Conservation (phyloP, 2,797 vertebrate genomes). For the Malacoraja senta region DNA sequence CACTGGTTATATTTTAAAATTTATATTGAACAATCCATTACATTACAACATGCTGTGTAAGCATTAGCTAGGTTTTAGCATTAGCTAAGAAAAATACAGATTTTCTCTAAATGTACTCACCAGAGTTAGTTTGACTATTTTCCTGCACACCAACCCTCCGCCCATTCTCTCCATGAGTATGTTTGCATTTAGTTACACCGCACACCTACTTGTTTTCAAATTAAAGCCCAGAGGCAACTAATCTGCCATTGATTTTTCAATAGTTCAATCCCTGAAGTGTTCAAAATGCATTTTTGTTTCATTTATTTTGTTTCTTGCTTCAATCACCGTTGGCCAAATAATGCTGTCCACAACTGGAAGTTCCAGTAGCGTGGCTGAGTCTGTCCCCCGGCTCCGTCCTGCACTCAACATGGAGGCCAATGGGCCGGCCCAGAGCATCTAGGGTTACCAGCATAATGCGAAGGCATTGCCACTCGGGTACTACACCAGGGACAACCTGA, state of each 20-base stretch:
- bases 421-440: no score
- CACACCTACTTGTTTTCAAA: background rate
- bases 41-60: background rate
- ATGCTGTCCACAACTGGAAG: no score
- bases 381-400: no score
- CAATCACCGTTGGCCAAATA: background rate
- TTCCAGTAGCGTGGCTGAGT: no score
- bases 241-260: constrained; percentile 20
- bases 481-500: no score
- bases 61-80: no score
- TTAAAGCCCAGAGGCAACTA: background rate
- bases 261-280: background rate
- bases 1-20: background rate
- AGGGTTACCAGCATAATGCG: no score
- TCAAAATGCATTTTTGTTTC: background rate
- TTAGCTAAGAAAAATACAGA: background rate
- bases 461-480: no score
- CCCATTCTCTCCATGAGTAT: background rate
- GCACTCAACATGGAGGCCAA: no score
- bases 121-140: background rate
- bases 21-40: background rate
- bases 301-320: background rate
- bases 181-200: background rate
- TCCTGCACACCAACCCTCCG: no score
- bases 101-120: background rate